These are phyloP conservation scores for Drosophila triauraria DNA, from an alignment of 1,140 invertebrate species.

Conservation along the genomic window DNA sequence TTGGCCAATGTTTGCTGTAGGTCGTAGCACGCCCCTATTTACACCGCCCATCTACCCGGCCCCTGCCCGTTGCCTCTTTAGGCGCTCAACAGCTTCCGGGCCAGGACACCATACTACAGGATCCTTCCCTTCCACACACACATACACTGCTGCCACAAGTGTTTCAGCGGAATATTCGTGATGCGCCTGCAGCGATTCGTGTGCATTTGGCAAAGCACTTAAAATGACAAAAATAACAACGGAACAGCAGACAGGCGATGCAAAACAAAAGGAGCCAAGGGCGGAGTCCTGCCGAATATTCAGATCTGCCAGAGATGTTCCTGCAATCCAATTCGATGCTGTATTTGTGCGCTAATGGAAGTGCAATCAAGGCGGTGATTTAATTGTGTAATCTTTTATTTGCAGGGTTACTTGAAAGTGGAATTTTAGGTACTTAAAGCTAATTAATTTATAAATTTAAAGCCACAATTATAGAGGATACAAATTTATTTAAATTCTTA, in stretches of 20 bases:
- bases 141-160: slow-evolving; percentile 30
- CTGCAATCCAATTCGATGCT: slow-evolving; percentile 21
- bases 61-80: slow-evolving; percentile 23
- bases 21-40: slow-evolving; percentile 34
- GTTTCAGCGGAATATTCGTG: slow-evolving; percentile 39
- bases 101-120: slow-evolving; percentile 34
- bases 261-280: slow-evolving; percentile 37
- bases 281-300: slow-evolving; percentile 30
- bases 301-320: slow-evolving; percentile 30
- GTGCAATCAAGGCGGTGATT: slow-evolving; percentile 6
- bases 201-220: slow-evolving; percentile 69
- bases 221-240: slow-evolving; percentile 71
- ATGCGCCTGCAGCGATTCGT: slow-evolving; percentile 59
- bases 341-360: slow-evolving; percentile 16
- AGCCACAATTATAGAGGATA: background rate
- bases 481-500: background rate
- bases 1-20: slow-evolving; percentile 61
- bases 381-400: background rate
- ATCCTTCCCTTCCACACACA: background rate
- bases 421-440: background rate
- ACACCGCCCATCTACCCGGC: background rate
- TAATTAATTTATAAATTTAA: background rate
- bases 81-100: slow-evolving; percentile 66
- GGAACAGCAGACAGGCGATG: slow-evolving; percentile 35
- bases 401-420: background rate